Evolutionary conservation across 2,888 invertebrate genomes (phyloP), one percentile per base, ranked within the genome.

Genomic region (Stenichneumon culpator): DNA sequence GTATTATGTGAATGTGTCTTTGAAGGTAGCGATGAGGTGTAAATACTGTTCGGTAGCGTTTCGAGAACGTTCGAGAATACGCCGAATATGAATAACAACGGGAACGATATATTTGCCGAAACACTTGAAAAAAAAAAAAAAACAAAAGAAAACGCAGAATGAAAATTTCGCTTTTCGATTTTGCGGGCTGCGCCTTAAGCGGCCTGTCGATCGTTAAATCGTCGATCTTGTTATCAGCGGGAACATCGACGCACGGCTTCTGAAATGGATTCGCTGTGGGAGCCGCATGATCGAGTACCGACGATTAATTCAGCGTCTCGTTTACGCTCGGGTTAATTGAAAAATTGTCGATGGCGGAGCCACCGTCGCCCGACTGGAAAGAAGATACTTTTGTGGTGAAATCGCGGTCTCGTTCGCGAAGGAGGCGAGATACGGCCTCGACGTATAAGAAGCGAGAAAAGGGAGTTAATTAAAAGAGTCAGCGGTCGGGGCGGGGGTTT

Each of bases 401-500:
- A 79, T 84, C 70, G 60, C 65, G 80, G 67, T 73, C 63, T 47
- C 44, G 16, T 25, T 57, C 57, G 22, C 25, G 74, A 78, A 69
- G 79, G 63, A 83, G 72, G 25, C 67, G 72, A 86, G 83, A 86
- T 80, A 83, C 73, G 89, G 84, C 86, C 86, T 87, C 87, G 89
- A 89, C 89, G 28, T 90, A 87, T 91, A 91, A 91, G 91, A 89
- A 89, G 89, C 88, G 90, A 90, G 90, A 90, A 90, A 89, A 79
- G 88, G 88, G 88, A 91, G 92, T 91, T 92, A 92, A 92, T 92
- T 92, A 92, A 91, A 92, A 86, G 86, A 87, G 79, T 80, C 52
- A 69, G 79, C 82, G 75, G 28, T 80, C 70, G 69, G 85, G 47
- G 78, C 67, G 67, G 65, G 79, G 73, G 72, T 68, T 54, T 74